Percentiles rank a stretch among this genome's conserved stretches.
Conservation (phyloP, 37 sponge, comb jelly and placozoan genomes). For the Beroe forskalii region DNA sequence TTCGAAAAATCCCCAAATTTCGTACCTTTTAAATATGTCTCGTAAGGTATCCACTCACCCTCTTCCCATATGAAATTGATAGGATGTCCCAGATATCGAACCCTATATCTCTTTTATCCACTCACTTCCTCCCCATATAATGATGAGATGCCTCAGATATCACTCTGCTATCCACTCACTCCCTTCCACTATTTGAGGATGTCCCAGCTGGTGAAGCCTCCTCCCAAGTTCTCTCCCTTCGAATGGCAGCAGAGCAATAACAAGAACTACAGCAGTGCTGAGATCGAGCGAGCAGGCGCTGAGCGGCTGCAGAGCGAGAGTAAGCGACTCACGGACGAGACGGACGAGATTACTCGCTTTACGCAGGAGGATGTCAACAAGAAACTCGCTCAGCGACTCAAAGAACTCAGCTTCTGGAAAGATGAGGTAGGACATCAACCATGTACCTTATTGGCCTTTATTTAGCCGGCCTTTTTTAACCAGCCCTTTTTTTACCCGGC, state of each 20-base stretch:
- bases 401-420: slow-evolving; percentile 89
- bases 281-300: slow-evolving; percentile 75
- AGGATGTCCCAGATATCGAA: no score
- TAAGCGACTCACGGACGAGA: slow-evolving; percentile 78
- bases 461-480: no score
- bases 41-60: no score
- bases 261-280: slow-evolving; percentile 77
- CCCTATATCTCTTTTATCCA: no score
- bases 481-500: no score
- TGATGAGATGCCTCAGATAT: no score
- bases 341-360: slow-evolving; percentile 73
- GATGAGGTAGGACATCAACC: slow-evolving; percentile 73
- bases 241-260: slow-evolving; percentile 90
- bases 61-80: no score
- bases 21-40: no score
- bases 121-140: no score
- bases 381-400: slow-evolving; percentile 82
- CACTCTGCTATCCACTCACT: not conserved
- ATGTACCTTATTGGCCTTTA: no score
- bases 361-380: slow-evolving; percentile 78
- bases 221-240: slow-evolving; percentile 77
- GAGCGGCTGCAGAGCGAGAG: slow-evolving; percentile 85
- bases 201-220: slow-evolving; percentile 69
- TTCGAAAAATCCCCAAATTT: no score
- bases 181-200: not conserved